Percentiles rank a stretch among this genome's conserved stretches.
Evolutionary conservation across 2,797 vertebrate species (phyloP).

Genomic region (Chaetophractus vellerosus): DNA sequence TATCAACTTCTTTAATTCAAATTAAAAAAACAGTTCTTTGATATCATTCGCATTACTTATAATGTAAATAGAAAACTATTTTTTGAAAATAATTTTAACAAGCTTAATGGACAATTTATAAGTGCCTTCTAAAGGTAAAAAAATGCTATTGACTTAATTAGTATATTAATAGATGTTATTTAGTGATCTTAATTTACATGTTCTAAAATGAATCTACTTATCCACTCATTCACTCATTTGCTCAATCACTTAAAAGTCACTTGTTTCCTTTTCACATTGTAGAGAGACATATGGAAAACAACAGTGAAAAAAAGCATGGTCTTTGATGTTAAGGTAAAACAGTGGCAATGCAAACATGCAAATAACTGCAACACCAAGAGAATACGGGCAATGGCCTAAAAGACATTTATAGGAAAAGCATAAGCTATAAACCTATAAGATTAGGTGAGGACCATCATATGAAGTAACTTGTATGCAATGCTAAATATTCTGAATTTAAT

Average conservation of each 20-base stretch:
- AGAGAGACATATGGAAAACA: neutral
- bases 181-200: neutral
- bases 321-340: neutral
- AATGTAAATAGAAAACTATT: neutral
- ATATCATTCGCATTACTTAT: neutral
- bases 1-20: neutral
- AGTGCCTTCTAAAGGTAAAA: too few relatives aligned
- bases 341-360: neutral
- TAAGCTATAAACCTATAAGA: neutral
- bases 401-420: neutral
- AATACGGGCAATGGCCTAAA: neutral
- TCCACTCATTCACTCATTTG: too few relatives aligned
- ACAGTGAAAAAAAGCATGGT: neutral
- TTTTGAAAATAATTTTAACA: neutral
- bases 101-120: neutral
- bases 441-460: neutral
- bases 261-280: neutral
- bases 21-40: neutral
- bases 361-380: neutral
- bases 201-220: neutral
- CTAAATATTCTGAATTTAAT: too few relatives aligned
- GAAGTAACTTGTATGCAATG: rapidly evolving
- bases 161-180: too few relatives aligned
- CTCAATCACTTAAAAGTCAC: neutral
- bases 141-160: neutral